Base-by-base conservation (phyloP, 2,113 vertebrate species). In the Macquaria ambigua region DNA sequence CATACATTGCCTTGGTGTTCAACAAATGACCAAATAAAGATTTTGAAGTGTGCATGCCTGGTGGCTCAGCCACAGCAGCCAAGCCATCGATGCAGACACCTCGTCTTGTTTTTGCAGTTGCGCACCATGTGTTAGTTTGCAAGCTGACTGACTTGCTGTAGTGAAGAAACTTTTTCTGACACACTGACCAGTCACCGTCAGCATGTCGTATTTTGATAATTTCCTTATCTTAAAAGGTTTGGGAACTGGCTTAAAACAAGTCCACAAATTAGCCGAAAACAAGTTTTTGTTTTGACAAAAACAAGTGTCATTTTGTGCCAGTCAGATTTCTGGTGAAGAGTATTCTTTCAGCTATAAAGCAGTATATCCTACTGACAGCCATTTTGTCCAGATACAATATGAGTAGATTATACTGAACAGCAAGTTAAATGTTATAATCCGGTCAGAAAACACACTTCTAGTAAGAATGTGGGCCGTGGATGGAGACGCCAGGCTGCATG, bases 61-160 rank as follows among this genome's bases (percentile, higher is more conserved):
- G 21, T 52, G 28, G 76, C 61, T 53, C 23, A 31, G 39, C 15
- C 48, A 6, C 43, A 34, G 25, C 58, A n/a, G 52, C 52, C 21
- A 16, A 52, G 37, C 75, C 20, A 5, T 48, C 34, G 69, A 10
- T 12, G 53, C 39, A 59, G 39, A 61, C 21, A 14, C 28, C 28
- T 12, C 0, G 34, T n/a, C 82, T 73, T 58, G 41, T 79, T 73
- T 48, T 52, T 48, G 74, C 74, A 59, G 62, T 74, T 46, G 52
- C n/a, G 14, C 50, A 34, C n/a, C 48, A 12, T 43, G 48, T 56
- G 48, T 28, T 71, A 12, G 46, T 56, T 41, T 80, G 5, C 25
- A 28, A 39, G 50, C 18, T 48, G 73, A 52, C 31, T n/a, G 70
- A 46, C 41, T 75, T 18, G 10, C 62, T 72, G 23, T 23, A 12